Evolutionary conservation across 2,888 invertebrate species (phyloP).

Genomic region (Hedychridium roseum): DNA sequence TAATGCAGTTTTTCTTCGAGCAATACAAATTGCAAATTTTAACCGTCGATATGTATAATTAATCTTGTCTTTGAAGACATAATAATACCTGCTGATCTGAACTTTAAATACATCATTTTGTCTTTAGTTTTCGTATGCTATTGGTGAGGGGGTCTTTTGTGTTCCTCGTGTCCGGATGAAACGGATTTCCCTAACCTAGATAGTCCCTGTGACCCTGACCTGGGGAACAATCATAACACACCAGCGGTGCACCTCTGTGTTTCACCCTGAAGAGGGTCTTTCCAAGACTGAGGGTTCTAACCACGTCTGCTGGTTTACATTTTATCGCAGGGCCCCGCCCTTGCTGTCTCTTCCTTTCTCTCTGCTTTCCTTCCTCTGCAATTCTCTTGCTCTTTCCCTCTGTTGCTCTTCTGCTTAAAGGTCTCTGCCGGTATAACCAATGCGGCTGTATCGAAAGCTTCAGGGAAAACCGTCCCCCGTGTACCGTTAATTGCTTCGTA

Average conservation of each 20-base stretch:
- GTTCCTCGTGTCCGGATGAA: constrained; percentile 32
- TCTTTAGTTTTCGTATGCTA: too few species aligned
- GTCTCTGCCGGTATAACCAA: constrained; percentile 11
- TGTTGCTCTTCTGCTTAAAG: constrained; percentile 5
- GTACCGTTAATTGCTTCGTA: constrained; percentile 40
- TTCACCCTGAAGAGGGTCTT: constrained; percentile 47
- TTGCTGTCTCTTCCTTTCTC: constrained; percentile 14
- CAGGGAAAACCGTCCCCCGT: constrained; percentile 26
- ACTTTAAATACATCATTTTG: too few species aligned
- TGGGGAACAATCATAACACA: constrained; percentile 52
- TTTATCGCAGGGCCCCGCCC: constrained; percentile 48
- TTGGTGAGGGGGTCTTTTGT: too few species aligned
- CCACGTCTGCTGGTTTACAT: constrained; percentile 49
- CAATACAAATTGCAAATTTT: too few species aligned
- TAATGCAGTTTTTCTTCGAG: too few species aligned
- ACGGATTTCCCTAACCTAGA: constrained; percentile 47
- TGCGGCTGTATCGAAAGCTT: too few species aligned
- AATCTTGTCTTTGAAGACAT: too few species aligned
- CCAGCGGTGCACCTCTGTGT: constrained; percentile 47
- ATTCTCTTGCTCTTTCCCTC: constrained; percentile 3
- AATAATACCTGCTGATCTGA: too few species aligned
- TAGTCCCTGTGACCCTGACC: constrained; percentile 53
- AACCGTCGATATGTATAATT: too few species aligned
- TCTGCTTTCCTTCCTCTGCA: constrained; percentile 8
- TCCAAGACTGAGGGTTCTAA: constrained; percentile 50